A percentile compares a stretch with the other conserved stretches of the same genome.
phyloP scores from a whole-genome alignment of 1,140 invertebrate species.

The Eufriesea mexicana region DNA sequence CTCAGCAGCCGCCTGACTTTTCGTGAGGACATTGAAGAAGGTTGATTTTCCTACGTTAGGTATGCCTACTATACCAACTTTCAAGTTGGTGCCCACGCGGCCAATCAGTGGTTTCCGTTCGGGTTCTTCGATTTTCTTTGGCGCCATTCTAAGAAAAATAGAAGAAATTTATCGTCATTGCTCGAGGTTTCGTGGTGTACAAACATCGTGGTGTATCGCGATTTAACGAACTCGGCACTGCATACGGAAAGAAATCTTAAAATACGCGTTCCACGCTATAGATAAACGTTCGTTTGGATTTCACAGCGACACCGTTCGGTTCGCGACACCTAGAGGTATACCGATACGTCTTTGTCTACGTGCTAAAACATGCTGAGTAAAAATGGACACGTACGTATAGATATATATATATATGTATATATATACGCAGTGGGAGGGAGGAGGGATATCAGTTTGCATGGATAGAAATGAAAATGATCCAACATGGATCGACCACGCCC shows the following conservation, averaged over 20 bases:
- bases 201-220: neutral
- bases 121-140: conserved; percentile 96
- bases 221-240: neutral
- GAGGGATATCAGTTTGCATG: conserved; percentile 50
- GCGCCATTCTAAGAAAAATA: conserved; percentile 88
- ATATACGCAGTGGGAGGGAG: neutral
- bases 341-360: neutral
- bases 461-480: conserved; percentile 74
- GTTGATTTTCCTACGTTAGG: conserved; percentile 99
- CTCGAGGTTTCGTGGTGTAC: too few relatives aligned
- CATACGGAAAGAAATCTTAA: neutral
- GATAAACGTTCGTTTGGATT: neutral
- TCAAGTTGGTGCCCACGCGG: conserved; percentile 97
- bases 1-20: conserved; percentile 98
- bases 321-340: neutral
- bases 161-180: neutral
- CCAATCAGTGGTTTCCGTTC: conserved; percentile 97
- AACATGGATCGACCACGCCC: conserved; percentile 45
- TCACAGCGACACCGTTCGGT: neutral
- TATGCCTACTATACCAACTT: conserved; percentile 97
- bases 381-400: neutral
- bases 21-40: conserved; percentile 99
- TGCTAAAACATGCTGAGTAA: neutral
- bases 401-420: too few relatives aligned
- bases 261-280: neutral